These are phyloP conservation scores for Eulemur rufifrons DNA, from an alignment of 2,113 vertebrate species.

Conservation along the genomic window DNA sequence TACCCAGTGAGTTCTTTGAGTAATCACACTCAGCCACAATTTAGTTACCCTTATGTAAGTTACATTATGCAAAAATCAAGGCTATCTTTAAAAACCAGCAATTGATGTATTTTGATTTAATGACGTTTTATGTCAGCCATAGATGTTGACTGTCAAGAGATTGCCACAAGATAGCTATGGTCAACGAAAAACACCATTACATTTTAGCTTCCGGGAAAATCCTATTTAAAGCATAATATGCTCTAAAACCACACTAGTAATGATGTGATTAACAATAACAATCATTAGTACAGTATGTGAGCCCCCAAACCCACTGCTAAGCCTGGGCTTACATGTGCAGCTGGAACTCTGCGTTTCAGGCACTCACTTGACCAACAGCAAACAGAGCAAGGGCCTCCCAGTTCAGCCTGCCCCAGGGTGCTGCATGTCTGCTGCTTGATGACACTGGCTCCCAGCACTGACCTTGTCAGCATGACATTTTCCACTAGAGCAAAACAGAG, in stretches of 20 bases:
- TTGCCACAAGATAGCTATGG: conserved; percentile 40
- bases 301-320: conserved; percentile 15
- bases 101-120: conserved; percentile 26
- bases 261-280: conserved; percentile 33
- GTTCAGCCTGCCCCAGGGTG: conserved; percentile 16
- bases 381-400: conserved; percentile 31
- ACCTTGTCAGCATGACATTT: conserved; percentile 82
- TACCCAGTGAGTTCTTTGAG: conserved; percentile 47
- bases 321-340: background rate
- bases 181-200: conserved; percentile 47
- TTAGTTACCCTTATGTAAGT: conserved; percentile 4
- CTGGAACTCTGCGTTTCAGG: background rate
- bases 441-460: conserved; percentile 71
- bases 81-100: conserved; percentile 62
- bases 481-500: conserved; percentile 79
- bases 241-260: conserved; percentile 34
- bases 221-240: background rate
- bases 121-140: background rate
- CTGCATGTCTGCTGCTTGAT: conserved; percentile 58
- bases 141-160: conserved; percentile 40
- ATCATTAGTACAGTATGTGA: background rate
- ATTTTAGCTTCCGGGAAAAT: conserved; percentile 39
- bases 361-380: conserved; percentile 20
- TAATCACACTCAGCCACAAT: conserved; percentile 31
- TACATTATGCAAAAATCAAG: background rate